phyloP scores from a whole-genome alignment of 2,797 vertebrate genomes.

The Rostrhamus sociabilis region DNA sequence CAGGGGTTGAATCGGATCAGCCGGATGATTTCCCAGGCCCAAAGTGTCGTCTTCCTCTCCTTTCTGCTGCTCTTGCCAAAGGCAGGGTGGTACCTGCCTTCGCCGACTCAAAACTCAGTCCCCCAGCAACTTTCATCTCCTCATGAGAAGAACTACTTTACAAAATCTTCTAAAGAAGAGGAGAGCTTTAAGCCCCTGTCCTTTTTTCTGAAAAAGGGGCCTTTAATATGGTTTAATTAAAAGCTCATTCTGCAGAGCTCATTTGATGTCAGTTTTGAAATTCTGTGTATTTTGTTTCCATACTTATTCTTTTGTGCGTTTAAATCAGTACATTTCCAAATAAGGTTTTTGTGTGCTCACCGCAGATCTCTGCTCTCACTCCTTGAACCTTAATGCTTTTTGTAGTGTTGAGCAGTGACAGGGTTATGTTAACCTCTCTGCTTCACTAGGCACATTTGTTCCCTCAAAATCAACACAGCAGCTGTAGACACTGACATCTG shows the following conservation, averaged over 20 bases:
- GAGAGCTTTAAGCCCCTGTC: neutral
- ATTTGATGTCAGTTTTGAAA: neutral
- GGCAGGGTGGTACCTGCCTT: neutral
- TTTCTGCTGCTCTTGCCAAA: neutral
- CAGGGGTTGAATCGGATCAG: neutral
- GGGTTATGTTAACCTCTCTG: slow-evolving; percentile 23
- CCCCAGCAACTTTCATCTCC: neutral
- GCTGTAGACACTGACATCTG: neutral
- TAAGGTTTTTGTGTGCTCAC: neutral
- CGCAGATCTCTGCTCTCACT: neutral
- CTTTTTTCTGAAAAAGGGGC: no score
- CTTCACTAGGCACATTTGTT: neutral
- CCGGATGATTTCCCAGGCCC: neutral
- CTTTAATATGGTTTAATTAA: neutral
- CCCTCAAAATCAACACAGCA: slow-evolving; percentile 9
- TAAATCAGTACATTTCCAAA: neutral
- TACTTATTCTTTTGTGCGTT: neutral
- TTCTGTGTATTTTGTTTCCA: neutral
- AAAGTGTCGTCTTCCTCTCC: neutral
- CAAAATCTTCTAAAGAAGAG: neutral
- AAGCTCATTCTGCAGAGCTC: neutral
- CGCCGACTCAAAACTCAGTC: neutral
- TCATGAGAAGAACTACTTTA: neutral
- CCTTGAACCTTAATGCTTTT: neutral
- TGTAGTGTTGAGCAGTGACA: neutral